phyloP scores from a whole-genome alignment of 2,797 vertebrate species.

The Paramormyrops hopkinsi region DNA sequence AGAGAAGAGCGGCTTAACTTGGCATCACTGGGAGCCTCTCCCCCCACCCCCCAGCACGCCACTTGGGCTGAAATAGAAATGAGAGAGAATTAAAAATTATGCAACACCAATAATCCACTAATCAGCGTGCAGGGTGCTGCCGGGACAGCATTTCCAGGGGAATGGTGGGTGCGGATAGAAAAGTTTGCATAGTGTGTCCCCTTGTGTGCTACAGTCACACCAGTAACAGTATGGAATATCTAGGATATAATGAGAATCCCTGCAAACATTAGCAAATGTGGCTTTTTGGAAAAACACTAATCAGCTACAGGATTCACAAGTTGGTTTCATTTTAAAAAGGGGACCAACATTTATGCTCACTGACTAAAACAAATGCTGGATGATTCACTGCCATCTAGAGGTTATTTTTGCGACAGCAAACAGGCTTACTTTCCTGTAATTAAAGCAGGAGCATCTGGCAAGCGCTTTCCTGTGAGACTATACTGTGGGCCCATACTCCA shows the following conservation, averaged over 20 bases:
- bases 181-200: neutral
- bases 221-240: neutral
- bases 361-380: neutral
- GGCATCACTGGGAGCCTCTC: neutral
- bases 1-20: neutral
- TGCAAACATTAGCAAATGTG: neutral
- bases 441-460: neutral
- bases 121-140: neutral
- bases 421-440: neutral
- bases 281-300: neutral
- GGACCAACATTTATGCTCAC: neutral
- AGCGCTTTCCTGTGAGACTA: neutral
- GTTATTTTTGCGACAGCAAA: slow-evolving; percentile 22
- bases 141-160: neutral
- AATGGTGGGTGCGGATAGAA: neutral
- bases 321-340: neutral
- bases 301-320: neutral
- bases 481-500: neutral
- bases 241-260: neutral
- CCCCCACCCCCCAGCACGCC: neutral
- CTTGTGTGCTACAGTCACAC: neutral
- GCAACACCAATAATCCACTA: neutral
- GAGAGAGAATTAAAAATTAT: neutral
- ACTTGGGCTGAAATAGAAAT: neutral
- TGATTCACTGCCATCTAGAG: slow-evolving; percentile 42